Evolutionary conservation across 2,888 invertebrate species (phyloP).

Genomic region (Mythimna pallens): DNA sequence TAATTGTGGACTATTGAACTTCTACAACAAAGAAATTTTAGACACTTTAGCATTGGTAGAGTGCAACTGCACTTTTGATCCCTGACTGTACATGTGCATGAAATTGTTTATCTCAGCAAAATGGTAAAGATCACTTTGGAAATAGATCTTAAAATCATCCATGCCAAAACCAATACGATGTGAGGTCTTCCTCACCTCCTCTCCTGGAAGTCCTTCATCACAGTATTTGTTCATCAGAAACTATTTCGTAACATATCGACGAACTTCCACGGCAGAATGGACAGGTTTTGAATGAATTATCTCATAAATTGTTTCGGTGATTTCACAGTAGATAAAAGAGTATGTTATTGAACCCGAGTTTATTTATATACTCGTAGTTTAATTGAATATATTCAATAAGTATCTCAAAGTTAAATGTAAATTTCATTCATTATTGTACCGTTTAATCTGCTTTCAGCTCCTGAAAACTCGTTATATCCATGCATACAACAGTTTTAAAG

Average conservation of each 20-base stretch:
- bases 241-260: slow-evolving; percentile 40
- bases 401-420: not conserved
- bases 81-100: too few species aligned
- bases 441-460: slow-evolving; percentile 1
- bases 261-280: slow-evolving; percentile 5
- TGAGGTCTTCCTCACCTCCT: too few species aligned
- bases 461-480: not conserved
- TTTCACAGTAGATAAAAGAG: slow-evolving; percentile 15
- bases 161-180: too few species aligned
- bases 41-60: too few species aligned
- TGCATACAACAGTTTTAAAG: slow-evolving; percentile 24
- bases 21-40: too few species aligned
- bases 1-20: too few species aligned
- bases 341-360: slow-evolving; percentile 24
- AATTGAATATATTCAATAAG: not conserved
- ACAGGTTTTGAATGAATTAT: slow-evolving; percentile 34
- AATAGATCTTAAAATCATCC: too few species aligned
- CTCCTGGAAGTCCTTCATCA: slow-evolving; percentile 66
- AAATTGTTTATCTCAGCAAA: too few species aligned
- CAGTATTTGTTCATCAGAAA: slow-evolving; percentile 56
- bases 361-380: slow-evolving; percentile 8
- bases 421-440: not conserved
- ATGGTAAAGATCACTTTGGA: too few species aligned
- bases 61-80: too few species aligned
- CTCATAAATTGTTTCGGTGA: slow-evolving; percentile 15